phyloP scores from a whole-genome alignment of 2,113 vertebrate species.

The Cebus imitator region DNA sequence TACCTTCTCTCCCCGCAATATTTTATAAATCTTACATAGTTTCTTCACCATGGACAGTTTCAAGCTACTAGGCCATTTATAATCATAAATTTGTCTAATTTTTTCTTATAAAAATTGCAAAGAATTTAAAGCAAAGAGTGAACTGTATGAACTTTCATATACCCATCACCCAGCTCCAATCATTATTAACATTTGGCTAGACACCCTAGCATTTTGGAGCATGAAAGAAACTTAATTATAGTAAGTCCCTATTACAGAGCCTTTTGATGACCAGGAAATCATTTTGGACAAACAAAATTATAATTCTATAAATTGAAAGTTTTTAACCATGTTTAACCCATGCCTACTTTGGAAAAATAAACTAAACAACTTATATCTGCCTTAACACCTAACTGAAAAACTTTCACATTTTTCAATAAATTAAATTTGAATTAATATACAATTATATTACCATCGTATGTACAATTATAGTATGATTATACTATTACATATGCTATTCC shows the following conservation, averaged over 20 bases:
- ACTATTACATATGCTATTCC: background rate
- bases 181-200: background rate
- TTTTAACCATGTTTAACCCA: background rate
- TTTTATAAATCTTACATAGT: background rate
- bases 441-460: background rate
- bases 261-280: background rate
- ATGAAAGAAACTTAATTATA: background rate
- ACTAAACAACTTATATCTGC: background rate
- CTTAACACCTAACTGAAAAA: background rate
- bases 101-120: conserved; percentile 8
- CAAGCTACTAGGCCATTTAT: background rate
- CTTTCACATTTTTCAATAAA: background rate
- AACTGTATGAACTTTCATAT: background rate
- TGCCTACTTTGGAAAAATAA: background rate
- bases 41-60: background rate
- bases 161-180: background rate
- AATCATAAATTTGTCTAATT: background rate
- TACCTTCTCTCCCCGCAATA: background rate
- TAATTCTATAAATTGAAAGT: background rate
- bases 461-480: background rate
- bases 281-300: background rate
- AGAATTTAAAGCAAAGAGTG: background rate
- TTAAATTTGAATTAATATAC: background rate
- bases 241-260: background rate
- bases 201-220: background rate